phyloP scores from a whole-genome alignment of 2,888 invertebrate species.

The Tetropium fuscum region DNA sequence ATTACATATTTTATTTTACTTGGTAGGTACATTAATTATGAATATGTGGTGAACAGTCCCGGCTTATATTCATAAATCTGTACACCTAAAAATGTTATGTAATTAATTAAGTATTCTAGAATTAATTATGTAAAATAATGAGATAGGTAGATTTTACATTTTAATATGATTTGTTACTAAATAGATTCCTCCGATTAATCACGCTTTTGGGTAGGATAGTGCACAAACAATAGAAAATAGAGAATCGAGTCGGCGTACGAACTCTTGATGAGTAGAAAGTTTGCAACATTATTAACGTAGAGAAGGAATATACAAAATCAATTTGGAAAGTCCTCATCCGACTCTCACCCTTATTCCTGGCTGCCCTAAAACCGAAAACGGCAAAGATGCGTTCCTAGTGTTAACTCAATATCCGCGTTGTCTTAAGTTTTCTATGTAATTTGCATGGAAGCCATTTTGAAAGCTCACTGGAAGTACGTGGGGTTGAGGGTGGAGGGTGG shows the following conservation, averaged over 20 bases:
- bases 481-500: constrained; percentile 34
- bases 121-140: too few species aligned
- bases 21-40: too few species aligned
- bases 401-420: constrained; percentile 66
- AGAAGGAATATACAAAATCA: constrained; percentile 53
- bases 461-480: constrained; percentile 56
- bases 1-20: too few species aligned
- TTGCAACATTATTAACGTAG: constrained; percentile 44
- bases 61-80: too few species aligned
- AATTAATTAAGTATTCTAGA: too few species aligned
- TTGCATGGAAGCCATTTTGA: constrained; percentile 67
- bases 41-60: too few species aligned
- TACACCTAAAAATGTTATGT: too few species aligned
- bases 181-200: too few species aligned
- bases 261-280: constrained; percentile 44
- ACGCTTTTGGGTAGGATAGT: too few species aligned
- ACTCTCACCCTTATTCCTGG: constrained; percentile 42
- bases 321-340: constrained; percentile 36
- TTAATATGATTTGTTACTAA: too few species aligned
- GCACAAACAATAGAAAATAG: too few species aligned
- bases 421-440: constrained; percentile 67
- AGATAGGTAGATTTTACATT: too few species aligned
- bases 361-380: constrained; percentile 35
- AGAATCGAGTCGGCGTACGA: background rate
- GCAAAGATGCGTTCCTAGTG: constrained; percentile 51